Evolutionary conservation across 2,113 vertebrate species (phyloP).

Genomic region (Vidua chalybeata): DNA sequence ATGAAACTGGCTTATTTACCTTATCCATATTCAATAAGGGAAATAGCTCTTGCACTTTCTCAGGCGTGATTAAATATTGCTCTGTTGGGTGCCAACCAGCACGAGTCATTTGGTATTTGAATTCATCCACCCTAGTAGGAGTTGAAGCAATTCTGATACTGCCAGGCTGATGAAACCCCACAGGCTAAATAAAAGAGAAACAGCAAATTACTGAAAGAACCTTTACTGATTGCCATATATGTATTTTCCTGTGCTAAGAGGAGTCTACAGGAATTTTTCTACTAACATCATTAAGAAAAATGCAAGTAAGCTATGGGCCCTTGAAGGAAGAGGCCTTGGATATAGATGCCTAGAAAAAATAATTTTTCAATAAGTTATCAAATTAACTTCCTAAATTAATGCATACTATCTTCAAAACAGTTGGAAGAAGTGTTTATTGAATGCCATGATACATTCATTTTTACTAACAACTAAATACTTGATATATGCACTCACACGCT

Average conservation of each 20-base stretch:
- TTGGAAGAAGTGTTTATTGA: neutral
- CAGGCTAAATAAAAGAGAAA: constrained; percentile 74
- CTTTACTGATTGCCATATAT: neutral
- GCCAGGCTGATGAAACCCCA: constrained; percentile 94
- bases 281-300: neutral
- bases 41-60: constrained; percentile 88
- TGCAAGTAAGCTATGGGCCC: neutral
- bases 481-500: neutral
- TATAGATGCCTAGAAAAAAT: neutral
- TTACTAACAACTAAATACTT: neutral
- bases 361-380: neutral
- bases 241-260: neutral
- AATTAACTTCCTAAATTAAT: neutral
- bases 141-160: constrained; percentile 93
- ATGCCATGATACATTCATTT: neutral
- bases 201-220: neutral
- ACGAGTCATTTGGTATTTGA: constrained; percentile 95
- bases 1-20: constrained; percentile 69
- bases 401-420: neutral
- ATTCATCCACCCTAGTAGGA: constrained; percentile 88
- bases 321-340: neutral
- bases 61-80: constrained; percentile 87
- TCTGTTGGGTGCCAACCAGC: constrained; percentile 86
- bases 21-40: constrained; percentile 90
- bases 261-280: neutral